phyloP scores from a whole-genome alignment of 2,797 vertebrate species.

The Rhadinocentrus ornatus region DNA sequence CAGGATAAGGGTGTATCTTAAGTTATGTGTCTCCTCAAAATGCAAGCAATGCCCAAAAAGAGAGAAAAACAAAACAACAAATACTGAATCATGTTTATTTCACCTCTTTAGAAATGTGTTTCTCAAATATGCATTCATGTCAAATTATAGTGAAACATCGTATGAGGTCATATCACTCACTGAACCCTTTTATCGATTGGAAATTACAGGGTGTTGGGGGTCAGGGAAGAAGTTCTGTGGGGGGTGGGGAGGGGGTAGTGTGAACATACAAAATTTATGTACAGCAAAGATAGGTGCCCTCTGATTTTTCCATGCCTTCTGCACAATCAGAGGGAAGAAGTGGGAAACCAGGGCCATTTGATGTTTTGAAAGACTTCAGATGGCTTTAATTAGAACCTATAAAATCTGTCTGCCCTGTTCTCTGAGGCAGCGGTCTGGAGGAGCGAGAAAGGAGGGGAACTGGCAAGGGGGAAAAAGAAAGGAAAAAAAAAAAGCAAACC shows the following conservation, averaged over 20 bases:
- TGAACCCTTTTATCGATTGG: slow-evolving; percentile 70
- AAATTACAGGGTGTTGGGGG: slow-evolving; percentile 48
- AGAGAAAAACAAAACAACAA: background rate
- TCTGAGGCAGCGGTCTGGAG: slow-evolving; percentile 78
- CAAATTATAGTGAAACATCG: slow-evolving; percentile 33
- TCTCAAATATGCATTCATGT: slow-evolving; percentile 13
- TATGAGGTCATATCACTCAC: slow-evolving; percentile 57
- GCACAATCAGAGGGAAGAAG: slow-evolving; percentile 66
- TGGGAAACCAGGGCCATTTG: slow-evolving; percentile 74
- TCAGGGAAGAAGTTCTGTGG: slow-evolving; percentile 8
- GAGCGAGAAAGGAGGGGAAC: slow-evolving; percentile 60
- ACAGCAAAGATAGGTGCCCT: slow-evolving; percentile 49
- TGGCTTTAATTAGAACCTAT: slow-evolving; percentile 94
- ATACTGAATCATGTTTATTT: background rate
- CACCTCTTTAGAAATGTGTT: background rate
- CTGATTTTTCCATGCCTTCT: slow-evolving; percentile 61
- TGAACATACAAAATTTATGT: slow-evolving; percentile 35
- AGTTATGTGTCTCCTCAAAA: slow-evolving; percentile 41
- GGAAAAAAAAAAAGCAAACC: slow-evolving; percentile 55
- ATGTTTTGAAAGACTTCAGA: slow-evolving; percentile 91
- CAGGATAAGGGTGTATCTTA: slow-evolving; percentile 67
- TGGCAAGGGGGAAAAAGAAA: slow-evolving; percentile 9
- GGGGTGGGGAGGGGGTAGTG: background rate
- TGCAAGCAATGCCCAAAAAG: slow-evolving; percentile 28
- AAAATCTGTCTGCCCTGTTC: slow-evolving; percentile 87